Percentiles rank a stretch among this genome's conserved stretches.
Evolutionary conservation across 2,113 vertebrate species (phyloP).

Genomic region (Carettochelys insculpta): DNA sequence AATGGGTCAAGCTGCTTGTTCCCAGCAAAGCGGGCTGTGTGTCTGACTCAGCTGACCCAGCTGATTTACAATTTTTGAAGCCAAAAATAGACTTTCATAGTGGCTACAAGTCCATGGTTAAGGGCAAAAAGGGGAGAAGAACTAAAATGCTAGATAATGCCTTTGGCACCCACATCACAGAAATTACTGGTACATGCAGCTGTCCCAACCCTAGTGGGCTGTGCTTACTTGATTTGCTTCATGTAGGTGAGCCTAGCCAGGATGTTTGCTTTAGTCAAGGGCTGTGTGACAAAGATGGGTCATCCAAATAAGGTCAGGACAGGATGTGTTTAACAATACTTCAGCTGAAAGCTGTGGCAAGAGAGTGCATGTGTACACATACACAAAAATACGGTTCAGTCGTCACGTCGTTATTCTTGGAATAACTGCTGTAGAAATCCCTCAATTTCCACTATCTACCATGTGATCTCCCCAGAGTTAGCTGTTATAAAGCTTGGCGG

Average conservation of each 20-base stretch:
- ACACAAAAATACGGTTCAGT: background rate
- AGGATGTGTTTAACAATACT: conserved; percentile 59
- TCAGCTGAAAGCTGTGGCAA: conserved; percentile 49
- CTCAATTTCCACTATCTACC: conserved; percentile 2
- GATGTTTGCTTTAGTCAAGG: conserved; percentile 77
- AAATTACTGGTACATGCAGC: conserved; percentile 17
- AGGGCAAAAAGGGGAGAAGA: background rate
- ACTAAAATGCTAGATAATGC: background rate
- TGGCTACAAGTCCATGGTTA: background rate
- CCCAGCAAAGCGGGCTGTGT: background rate
- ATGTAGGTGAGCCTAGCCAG: conserved; percentile 74
- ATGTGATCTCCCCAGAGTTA: conserved; percentile 10
- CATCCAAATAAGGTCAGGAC: conserved; percentile 74
- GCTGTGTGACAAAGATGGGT: conserved; percentile 78
- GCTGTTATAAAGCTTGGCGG: conserved; percentile 28
- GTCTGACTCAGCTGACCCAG: background rate
- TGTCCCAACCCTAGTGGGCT: conserved; percentile 52
- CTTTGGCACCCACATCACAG: conserved; percentile 47
- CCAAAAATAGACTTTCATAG: background rate
- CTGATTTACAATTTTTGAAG: background rate
- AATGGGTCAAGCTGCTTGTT: background rate
- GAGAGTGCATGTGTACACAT: background rate
- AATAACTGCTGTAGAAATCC: conserved; percentile 66
- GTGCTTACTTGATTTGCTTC: conserved; percentile 67
- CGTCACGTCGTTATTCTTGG: conserved; percentile 54